These are phyloP conservation scores for Potamilus streckersoni DNA, from an alignment of 1,140 invertebrate species.

Conservation along the genomic window DNA sequence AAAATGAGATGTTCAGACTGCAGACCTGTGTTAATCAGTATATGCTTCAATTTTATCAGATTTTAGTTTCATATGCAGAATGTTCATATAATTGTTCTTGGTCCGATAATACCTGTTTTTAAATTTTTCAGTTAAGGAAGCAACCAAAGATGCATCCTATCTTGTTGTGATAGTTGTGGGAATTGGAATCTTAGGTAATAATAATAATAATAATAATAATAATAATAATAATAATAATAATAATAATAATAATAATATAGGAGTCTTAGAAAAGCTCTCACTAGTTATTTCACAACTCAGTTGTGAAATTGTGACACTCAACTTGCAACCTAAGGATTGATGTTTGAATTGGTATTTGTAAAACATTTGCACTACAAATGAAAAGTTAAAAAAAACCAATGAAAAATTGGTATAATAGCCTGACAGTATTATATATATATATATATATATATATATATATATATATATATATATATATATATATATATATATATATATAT, in stretches of 20 bases:
- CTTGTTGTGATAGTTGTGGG: conserved; percentile 47
- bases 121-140: conserved; percentile 55
- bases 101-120: neutral
- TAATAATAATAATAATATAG: conserved; percentile 19
- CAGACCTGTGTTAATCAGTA: neutral
- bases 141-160: conserved; percentile 56
- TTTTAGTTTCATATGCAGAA: neutral
- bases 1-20: neutral
- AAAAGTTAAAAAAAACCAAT: neutral
- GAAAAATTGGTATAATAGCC: neutral
- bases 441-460: no score
- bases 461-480: no score
- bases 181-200: conserved; percentile 51
- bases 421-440: no score
- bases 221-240: no score
- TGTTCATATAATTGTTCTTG: conserved; percentile 1
- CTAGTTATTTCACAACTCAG: neutral
- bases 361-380: no score
- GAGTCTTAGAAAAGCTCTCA: no score
- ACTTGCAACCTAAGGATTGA: neutral
- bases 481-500: no score
- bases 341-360: neutral
- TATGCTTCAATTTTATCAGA: no score
- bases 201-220: neutral
- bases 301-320: neutral